phyloP scores from a whole-genome alignment of 2,797 vertebrate genomes.

The Coregonus sp. region DNA sequence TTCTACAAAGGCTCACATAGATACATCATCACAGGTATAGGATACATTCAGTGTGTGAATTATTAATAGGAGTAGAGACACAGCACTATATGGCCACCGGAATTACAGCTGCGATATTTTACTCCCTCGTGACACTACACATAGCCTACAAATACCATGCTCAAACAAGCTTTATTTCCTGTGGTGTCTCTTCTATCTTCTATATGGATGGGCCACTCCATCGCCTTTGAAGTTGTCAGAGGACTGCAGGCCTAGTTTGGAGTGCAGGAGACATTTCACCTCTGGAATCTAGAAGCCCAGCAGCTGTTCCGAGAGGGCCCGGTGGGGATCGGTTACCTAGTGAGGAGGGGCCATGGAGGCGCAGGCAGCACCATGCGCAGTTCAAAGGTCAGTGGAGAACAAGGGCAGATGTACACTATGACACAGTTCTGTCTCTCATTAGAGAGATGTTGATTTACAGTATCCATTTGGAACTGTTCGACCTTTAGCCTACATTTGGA shows the following conservation, averaged over 20 bases:
- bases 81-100: no score
- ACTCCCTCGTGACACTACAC: not conserved
- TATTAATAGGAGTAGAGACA: no score
- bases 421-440: constrained; percentile 19
- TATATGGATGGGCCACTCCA: constrained; percentile 16
- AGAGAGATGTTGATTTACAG: not conserved
- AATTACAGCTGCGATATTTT: not conserved
- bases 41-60: no score
- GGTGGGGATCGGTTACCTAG: constrained; percentile 50
- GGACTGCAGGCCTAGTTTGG: constrained; percentile 42
- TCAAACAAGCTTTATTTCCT: constrained; percentile 4
- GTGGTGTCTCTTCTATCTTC: not conserved
- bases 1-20: not conserved
- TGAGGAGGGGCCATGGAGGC: constrained; percentile 54
- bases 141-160: not conserved
- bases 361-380: constrained; percentile 44
- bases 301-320: constrained; percentile 46
- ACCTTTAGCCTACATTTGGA: not conserved
- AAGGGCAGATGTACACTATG: constrained; percentile 49
- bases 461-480: not conserved
- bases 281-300: constrained; percentile 30
- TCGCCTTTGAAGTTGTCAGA: constrained; percentile 44
- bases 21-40: not conserved
- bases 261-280: constrained; percentile 47
- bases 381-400: constrained; percentile 50